phyloP scores from a whole-genome alignment of 2,888 invertebrate genomes.

The Linyphia triangularis region DNA sequence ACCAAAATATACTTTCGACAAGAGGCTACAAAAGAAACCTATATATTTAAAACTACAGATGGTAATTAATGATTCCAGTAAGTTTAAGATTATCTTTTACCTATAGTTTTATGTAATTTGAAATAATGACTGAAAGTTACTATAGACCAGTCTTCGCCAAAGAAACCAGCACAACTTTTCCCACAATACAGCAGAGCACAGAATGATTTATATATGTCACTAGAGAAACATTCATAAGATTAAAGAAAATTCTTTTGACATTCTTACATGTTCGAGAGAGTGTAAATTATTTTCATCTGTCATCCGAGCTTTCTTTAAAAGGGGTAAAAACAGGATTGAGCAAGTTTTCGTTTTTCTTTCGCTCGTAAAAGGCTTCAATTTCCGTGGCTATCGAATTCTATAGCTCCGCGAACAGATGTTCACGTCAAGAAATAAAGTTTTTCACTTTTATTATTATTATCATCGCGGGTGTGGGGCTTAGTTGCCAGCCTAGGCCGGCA shows the following conservation, averaged over 20 bases:
- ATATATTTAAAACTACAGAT: too few species aligned
- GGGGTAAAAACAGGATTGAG: constrained; percentile 12
- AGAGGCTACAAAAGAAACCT: too few species aligned
- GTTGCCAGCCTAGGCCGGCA: constrained; percentile 19
- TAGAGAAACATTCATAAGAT: neutral
- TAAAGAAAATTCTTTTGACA: neutral
- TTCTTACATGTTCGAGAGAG: neutral
- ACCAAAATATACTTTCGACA: too few species aligned
- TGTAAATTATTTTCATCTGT: constrained; percentile 1
- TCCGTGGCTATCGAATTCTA: constrained; percentile 26
- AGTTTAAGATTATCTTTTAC: too few species aligned
- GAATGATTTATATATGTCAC: too few species aligned
- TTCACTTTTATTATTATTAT: constrained; percentile 38
- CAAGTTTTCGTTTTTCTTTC: constrained; percentile 12
- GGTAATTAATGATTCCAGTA: too few species aligned
- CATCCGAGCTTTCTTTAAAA: neutral
- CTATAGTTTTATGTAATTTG: too few species aligned
- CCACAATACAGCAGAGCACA: too few species aligned
- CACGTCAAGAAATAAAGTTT: constrained; percentile 27
- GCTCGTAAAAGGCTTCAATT: constrained; percentile 41
- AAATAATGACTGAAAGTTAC: too few species aligned
- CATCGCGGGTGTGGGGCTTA: neutral
- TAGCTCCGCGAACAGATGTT: constrained; percentile 27
- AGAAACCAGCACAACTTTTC: too few species aligned
- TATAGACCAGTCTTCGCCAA: too few species aligned